Evolutionary conservation across 2,797 vertebrate genomes (phyloP), one percentile per base, ranked within the genome.

Genomic region (Typhlichthys eigenmanni): DNA sequence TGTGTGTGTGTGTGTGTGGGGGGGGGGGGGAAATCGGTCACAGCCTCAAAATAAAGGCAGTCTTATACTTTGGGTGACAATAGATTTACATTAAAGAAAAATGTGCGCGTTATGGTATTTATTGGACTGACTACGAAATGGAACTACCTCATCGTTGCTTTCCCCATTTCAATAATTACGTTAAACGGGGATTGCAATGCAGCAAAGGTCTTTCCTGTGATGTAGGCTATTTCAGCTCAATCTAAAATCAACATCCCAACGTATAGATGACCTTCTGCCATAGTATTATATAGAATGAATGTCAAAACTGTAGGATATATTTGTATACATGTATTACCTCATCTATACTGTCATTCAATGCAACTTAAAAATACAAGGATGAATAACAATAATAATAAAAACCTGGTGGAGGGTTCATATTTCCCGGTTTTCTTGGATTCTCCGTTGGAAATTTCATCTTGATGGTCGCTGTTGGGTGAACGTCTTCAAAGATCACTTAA

Each of bases 391-490:
- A 48, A 1, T n/a, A 62, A 47, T 55, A 58, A 51, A 62, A 57
- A 92, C 91, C 91, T 89, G 87, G 89, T 52, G 89, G 74, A 16
- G 91, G 88, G 70, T 84, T 87, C 74, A 64, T 60, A 74, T 24
- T 89, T 75, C 89, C 87, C 14, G 82, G 90, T 79, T 92, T 92
- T 67, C 89, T 85, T 55, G 90, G 91, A 65, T 89, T 92, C 65
- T 92, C 90, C 10, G 80, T 84, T 4, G 91, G 91, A 74, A 90
- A 92, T 91, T 92, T 92, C 91, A 92, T 92, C 71, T 82, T 91
- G 24, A 24, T 24, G 78, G 16, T 52, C 65, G 11, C 60, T 17
- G 56, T 57, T 47, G 64, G 55, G 53, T 43, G 8, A 52, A 62
- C 9, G 14, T 71, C 4, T 62, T 66, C 43, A n/a, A 74, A 54